A percentile compares a stretch with the other conserved stretches of the same genome.
These are phyloP conservation scores for Anastrepha ludens DNA, from an alignment of 1,140 invertebrate genomes.

Conservation along the genomic window DNA sequence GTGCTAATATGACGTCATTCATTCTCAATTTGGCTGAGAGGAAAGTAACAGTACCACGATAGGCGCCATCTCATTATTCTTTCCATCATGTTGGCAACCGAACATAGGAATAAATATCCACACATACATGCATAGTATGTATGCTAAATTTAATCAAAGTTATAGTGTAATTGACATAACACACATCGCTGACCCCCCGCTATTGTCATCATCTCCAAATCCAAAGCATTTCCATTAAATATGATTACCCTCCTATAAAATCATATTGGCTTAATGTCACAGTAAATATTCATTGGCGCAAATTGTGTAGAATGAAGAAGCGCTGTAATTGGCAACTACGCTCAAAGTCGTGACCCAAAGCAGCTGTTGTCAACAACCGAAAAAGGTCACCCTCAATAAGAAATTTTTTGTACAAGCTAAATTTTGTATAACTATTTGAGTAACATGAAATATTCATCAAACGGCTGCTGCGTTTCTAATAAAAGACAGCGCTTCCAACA, in stretches of 20 bases:
- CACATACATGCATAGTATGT: no score
- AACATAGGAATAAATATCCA: no score
- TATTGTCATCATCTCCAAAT: background rate
- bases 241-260: background rate
- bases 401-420: background rate
- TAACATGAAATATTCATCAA: constrained; percentile 30
- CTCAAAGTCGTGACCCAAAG: background rate
- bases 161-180: no score
- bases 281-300: background rate
- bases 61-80: no score
- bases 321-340: background rate
- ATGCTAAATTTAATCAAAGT: no score
- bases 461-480: background rate
- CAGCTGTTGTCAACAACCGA: constrained; percentile 4
- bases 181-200: no score
- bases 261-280: background rate
- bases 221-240: constrained; percentile 14
- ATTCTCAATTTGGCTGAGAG: no score
- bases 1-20: no score
- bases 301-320: background rate
- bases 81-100: no score
- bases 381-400: background rate
- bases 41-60: no score
- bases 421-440: background rate
- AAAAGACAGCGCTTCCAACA: no score